Evolutionary conservation across 2,797 vertebrate genomes (phyloP), one percentile per base, ranked within the genome.

Genomic region (Halcyon chelicuti): DNA sequence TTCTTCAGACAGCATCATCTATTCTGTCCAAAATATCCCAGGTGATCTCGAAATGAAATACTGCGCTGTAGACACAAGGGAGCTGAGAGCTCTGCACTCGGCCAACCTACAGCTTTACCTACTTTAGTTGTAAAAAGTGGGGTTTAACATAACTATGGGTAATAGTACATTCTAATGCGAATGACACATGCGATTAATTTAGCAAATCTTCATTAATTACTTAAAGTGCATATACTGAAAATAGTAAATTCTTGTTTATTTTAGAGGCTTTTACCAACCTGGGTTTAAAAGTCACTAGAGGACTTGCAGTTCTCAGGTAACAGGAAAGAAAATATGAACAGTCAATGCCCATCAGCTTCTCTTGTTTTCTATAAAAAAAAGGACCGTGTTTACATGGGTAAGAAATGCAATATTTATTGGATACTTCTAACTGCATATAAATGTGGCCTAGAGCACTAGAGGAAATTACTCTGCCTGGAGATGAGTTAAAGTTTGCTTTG

Each of bases 401-500:
- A 79, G 40, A 86, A 91, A 83, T 2, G 1, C 46, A 72, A 39
- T 73, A 83, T 12, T 72, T 90, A 60, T 55, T 94, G 66, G 26
- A 58, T 88, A 73, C n/a, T 97, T 94, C 67, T 91, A 76, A 52
- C 80, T 88, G 54, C 33, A 57, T 88, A 37, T 62, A 85, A 47
- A 73, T 29, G 51, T 75, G 83, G 65, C 84, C 92, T 88, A 78
- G 49, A 93, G 78, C 87, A 74, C 29, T 33, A 79, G 60, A 94
- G 68, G 35, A 96, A 96, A 95, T 91, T 77, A 65, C 51, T 89
- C 57, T 88, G 84, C 94, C 49, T 74, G 49, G 46, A 74, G 75
- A 90, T 68, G 78, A 85, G 65, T 70, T 61, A 67, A 86, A 93
- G 83, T 94, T 94, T 94, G 51, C 87, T 96, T 96, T 94, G 89